Evolutionary conservation across 2,888 invertebrate species (phyloP), one percentile per base, ranked within the genome.

Genomic region (Cactoblastis cactorum): DNA sequence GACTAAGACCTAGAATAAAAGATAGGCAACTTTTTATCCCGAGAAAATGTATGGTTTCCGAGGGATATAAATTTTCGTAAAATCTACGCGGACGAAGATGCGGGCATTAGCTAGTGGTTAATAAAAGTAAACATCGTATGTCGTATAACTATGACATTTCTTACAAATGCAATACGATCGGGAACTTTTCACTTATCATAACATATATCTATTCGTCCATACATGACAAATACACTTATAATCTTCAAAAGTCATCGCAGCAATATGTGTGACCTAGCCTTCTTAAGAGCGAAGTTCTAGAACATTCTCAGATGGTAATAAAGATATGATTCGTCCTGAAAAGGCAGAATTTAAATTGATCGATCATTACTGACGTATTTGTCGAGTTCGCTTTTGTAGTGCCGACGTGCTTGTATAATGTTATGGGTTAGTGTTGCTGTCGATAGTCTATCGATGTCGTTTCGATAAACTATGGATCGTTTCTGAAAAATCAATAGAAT

Each of bases 311-410:
- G 43, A 43, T 43, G 15, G 43, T 28, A 43, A 43, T 43, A 43
- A 43, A 43, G 43, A 43, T 43, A 15, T 14, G 6, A 22, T 17
- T 43, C n/a, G 41, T 28, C 28, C 24, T 24, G 28, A 15, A 39
- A 39, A 39, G 11, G 12, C 1, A 17, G 43, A 43, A 43, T 43
- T 28, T 28, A 11, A 43, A 43, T 43, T 43, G 17, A 43, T 43
- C 28, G 43, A 43, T 43, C 43, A 43, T 43, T 43, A 43, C n/a
- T 43, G 24, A 43, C 43, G 9, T 43, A 43, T 43, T 43, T 43
- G 43, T 43, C 43, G 43, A 43, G 43, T 14, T 0, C 12, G 41
- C 15, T 17, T 43, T 43, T 43, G 28, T 19, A 43, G 43, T 28
- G 17, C 43, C 43, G 43, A 43, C 43, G 14, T 11, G 28, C 18